phyloP scores from a whole-genome alignment of 2,113 vertebrate species.

The Peromyscus maniculatus region DNA sequence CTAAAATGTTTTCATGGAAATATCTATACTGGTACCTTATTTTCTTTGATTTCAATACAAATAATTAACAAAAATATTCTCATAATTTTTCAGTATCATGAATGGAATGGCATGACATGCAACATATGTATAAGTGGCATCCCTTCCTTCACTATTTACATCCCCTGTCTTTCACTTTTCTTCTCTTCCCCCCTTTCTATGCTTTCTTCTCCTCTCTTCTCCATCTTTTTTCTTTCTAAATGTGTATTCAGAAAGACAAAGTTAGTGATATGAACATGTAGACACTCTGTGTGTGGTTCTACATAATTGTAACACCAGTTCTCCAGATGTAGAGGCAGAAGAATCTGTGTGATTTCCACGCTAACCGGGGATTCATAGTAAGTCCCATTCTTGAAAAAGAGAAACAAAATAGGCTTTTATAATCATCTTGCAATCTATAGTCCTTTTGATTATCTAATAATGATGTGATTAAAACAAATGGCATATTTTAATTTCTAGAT shows the following conservation, averaged over 20 bases:
- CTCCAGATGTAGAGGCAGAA: not conserved
- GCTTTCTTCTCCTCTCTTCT: no score
- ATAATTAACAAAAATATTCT: not conserved
- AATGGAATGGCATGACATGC: not conserved
- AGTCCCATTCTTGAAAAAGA: not conserved
- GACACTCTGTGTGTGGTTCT: not conserved
- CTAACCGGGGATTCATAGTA: not conserved
- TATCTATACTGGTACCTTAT: not conserved
- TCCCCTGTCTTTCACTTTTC: not conserved
- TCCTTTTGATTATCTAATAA: not conserved
- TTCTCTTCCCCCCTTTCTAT: no score
- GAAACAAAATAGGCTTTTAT: not conserved
- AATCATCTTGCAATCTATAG: not conserved
- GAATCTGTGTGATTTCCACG: not conserved
- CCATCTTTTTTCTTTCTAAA: not conserved
- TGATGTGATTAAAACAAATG: not conserved
- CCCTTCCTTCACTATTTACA: not conserved
- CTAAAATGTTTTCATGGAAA: not conserved
- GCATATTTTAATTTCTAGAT: not conserved
- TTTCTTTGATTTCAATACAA: slow-evolving; percentile 30
- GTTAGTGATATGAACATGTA: not conserved
- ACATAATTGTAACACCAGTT: not conserved
- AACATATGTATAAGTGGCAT: not conserved
- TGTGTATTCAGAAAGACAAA: not conserved
- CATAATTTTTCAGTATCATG: not conserved